These are phyloP conservation scores for Hyposoter dolosus DNA, from an alignment of 2,888 invertebrate genomes.

Conservation along the genomic window DNA sequence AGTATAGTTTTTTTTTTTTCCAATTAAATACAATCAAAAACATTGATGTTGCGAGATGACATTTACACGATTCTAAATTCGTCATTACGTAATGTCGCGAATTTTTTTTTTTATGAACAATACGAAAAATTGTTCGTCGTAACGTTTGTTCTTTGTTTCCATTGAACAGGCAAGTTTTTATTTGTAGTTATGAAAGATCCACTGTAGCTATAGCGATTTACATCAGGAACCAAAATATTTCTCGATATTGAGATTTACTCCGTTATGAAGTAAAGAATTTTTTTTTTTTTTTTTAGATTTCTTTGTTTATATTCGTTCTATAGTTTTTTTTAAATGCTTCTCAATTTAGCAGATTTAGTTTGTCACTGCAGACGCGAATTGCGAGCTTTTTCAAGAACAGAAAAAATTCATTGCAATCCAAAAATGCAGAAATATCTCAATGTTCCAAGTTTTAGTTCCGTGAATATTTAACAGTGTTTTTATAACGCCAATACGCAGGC, in stretches of 20 bases:
- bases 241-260: background rate
- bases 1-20: conserved; percentile 21
- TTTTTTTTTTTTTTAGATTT: background rate
- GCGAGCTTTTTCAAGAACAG: background rate
- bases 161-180: background rate
- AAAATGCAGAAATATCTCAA: background rate
- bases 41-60: conserved; percentile 23
- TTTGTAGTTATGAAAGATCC: conserved; percentile 39
- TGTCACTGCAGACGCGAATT: conserved; percentile 21
- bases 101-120: conserved; percentile 9
- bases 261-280: background rate
- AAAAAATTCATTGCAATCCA: conserved; percentile 1
- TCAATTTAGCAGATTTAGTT: background rate
- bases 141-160: conserved; percentile 3
- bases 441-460: conserved; percentile 51
- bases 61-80: conserved; percentile 19
- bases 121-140: conserved; percentile 27
- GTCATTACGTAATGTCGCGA: conserved; percentile 28
- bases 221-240: background rate
- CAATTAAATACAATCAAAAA: conserved; percentile 11
- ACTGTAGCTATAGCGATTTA: background rate
- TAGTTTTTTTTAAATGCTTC: background rate
- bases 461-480: conserved; percentile 39
- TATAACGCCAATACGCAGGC: conserved; percentile 37
- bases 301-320: background rate